Evolutionary conservation across 2,888 invertebrate genomes (phyloP), one percentile per base, ranked within the genome.

Genomic region (Drosophila meridionalis): DNA sequence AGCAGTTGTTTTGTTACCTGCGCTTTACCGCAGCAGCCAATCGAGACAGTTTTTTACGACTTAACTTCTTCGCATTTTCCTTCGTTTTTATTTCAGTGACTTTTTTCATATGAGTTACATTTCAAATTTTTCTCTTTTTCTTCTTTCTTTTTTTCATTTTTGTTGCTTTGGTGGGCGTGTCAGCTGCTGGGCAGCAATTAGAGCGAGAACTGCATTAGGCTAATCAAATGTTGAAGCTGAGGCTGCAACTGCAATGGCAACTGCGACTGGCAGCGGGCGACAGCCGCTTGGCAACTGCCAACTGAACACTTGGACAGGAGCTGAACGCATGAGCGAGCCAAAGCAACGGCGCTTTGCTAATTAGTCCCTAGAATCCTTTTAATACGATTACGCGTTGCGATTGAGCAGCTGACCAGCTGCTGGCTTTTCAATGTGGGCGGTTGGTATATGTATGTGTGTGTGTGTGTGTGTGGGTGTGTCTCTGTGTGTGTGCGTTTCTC

Each of bases 331-430:
- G 76, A 68, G 20, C 53, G 69, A 68, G 53, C 47, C 60, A 61
- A 14, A 67, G 72, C 65, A 72, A 62, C 70, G 56, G 64, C 61
- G 64, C 63, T 78, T 78, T 76, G 76, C 85, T 90, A 88, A 90
- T 88, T 89, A 90, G 81, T 87, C 83, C 90, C 89, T 68, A 47
- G 81, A 83, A 88, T 87, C 81, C 86, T 80, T 91, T 90, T 87
- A 89, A 91, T 89, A 70, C 83, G 82, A 87, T 90, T 90, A 82
- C 79, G 72, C 70, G 63, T 48, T 38, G 48, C 68, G 59, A 68
- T 72, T 74, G 69, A 70, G 68, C 78, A 60, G 50, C 68, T 68
- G 66, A 69, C 78, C 69, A 48, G 50, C 34, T 52, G 50, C 52
- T 11, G 52, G 50, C 32, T 50, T 32, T 50, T 50, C 50, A 50